Base-by-base conservation (phyloP, 1,140 invertebrate genomes). In the Aradophagus sp. region DNA sequence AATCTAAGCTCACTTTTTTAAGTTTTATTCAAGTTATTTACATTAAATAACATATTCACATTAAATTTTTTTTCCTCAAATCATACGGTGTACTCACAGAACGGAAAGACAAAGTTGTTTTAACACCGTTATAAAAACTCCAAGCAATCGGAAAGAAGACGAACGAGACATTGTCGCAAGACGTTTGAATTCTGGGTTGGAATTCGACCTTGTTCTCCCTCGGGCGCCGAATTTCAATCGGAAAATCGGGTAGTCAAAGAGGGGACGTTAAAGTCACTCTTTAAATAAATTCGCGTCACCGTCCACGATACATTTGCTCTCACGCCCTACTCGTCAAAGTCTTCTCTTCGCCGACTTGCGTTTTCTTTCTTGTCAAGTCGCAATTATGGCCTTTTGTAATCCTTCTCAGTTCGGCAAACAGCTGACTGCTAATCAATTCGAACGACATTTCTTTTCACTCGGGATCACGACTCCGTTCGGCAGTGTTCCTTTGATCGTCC, bases 211-310 rank as follows among this genome's bases (percentile, higher is more conserved):
- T 17, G 53, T 69, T 61, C 27, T 62, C 55, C 53, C 59, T 14
- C 20, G 53, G 48, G 68, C 41, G 26, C 44, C 58, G 58, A 70
- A 69, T 62, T 62, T 70, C 66, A 70, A 70, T 59, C 45, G 52
- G 41, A 55, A 53, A 66, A 13, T 41, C 31, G 35, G 16, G 39
- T 23, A 14, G 10, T 42, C 31, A 19, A 34, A 50, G 36, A 39
- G 31, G 45, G 34, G 44, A n/a, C n/a, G 17, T 14, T 14, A 35
- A 15, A 29, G 17, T 20, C 53, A 38, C 50, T 66, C 19, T 39
- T 63, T 53, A 76, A 76, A 67, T 45, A 47, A 61, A 73, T 68
- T 61, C 41, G 52, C 45, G 48, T 73, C 63, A 73, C 50, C 38
- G 32, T 45, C 56, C 48, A 48, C 50, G 48, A 74, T 71, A 67